phyloP scores from a whole-genome alignment of 2,113 vertebrate species.

The Ornithorhynchus anatinus region DNA sequence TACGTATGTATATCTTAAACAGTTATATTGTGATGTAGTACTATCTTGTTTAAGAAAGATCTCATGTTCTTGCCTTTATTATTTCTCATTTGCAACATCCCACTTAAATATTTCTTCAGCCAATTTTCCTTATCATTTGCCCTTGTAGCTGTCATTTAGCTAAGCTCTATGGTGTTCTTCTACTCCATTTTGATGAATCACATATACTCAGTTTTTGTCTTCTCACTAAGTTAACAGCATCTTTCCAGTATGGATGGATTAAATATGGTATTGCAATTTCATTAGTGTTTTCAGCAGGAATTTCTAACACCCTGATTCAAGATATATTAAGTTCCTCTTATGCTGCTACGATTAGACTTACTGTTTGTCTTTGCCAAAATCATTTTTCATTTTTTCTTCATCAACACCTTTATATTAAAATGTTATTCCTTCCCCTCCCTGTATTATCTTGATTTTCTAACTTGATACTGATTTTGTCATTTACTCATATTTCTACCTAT shows the following conservation, averaged over 20 bases:
- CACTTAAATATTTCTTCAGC: background rate
- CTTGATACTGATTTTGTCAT: background rate
- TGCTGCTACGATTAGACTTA: background rate
- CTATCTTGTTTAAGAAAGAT: too few species aligned
- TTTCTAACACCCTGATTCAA: background rate
- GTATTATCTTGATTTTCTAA: conserved; percentile 14
- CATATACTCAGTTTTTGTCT: too few species aligned
- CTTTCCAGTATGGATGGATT: background rate
- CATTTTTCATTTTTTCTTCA: background rate
- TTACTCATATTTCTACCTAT: background rate
- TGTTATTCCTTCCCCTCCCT: background rate
- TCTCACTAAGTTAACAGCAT: background rate
- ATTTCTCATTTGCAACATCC: background rate
- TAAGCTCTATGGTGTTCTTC: background rate
- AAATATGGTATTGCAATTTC: background rate
- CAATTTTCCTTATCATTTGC: background rate
- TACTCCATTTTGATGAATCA: too few species aligned
- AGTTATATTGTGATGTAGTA: too few species aligned
- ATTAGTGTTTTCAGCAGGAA: background rate
- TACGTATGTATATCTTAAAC: too few species aligned
- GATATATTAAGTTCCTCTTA: background rate
- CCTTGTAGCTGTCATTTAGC: background rate
- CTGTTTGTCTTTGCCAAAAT: background rate
- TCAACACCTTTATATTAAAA: background rate
- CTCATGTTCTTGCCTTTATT: background rate